Conservation (phyloP, 2,113 vertebrate genomes). For the Lagopus leucura region DNA sequence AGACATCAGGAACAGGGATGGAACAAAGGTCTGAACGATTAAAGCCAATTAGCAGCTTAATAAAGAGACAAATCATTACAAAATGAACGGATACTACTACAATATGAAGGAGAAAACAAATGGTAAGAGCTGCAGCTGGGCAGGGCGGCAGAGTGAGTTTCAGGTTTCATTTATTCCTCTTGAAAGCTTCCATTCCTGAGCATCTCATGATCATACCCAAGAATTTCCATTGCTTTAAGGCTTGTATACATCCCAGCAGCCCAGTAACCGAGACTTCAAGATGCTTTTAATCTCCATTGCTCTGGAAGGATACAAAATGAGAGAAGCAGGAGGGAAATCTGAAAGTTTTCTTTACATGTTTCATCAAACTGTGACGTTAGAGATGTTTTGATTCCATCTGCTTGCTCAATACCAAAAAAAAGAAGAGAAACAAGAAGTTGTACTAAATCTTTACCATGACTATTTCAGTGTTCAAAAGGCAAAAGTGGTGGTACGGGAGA, state of each 20-base stretch:
- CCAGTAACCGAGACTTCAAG: neutral
- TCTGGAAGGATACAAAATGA: neutral
- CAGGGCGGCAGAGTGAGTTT: neutral
- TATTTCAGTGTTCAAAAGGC: neutral
- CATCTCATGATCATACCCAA: neutral
- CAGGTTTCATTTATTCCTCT: neutral
- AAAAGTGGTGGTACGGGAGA: neutral
- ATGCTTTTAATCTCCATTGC: neutral
- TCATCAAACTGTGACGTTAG: neutral
- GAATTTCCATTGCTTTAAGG: neutral
- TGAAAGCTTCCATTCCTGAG: neutral
- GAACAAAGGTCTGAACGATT: neutral
- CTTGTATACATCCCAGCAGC: neutral
- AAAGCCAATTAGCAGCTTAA: slow-evolving; percentile 43
- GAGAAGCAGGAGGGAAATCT: neutral
- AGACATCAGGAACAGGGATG: neutral
- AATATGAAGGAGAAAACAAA: neutral
- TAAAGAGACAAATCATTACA: neutral
- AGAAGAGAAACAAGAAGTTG: neutral
- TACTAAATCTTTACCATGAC: neutral
- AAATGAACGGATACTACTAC: slow-evolving; percentile 33
- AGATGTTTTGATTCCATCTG: neutral
- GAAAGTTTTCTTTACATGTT: neutral
- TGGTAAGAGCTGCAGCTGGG: neutral
- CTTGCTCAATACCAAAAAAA: neutral